Percentiles rank a stretch among this genome's conserved stretches.
Evolutionary conservation across 2,113 vertebrate genomes (phyloP).

Genomic region (Mellivora capensis): DNA sequence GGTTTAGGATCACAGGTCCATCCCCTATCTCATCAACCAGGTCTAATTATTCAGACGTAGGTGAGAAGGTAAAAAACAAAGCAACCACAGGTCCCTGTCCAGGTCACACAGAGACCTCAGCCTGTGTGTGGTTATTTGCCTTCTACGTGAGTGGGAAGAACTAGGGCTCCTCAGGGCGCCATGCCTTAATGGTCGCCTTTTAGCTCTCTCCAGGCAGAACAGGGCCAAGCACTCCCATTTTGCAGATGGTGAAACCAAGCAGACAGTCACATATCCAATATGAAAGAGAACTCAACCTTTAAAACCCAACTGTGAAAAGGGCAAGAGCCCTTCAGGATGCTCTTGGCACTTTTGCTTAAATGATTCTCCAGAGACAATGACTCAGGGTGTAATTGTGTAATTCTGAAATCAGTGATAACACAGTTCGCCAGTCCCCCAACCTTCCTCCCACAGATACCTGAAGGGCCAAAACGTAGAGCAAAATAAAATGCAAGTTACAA

Average conservation of each 20-base stretch:
- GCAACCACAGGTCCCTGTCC: background rate
- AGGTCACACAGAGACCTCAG: background rate
- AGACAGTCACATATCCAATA: background rate
- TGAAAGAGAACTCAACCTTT: background rate
- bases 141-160: background rate
- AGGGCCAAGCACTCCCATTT: background rate
- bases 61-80: background rate
- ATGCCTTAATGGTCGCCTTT: background rate
- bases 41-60: background rate
- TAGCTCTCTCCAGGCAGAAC: background rate
- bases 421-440: background rate
- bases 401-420: slow-evolving; percentile 13
- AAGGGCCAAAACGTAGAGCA: slow-evolving; percentile 38
- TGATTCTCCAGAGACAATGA: slow-evolving; percentile 25
- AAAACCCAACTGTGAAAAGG: background rate
- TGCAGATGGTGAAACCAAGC: slow-evolving; percentile 24
- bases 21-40: background rate
- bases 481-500: slow-evolving; percentile 53
- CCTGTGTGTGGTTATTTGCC: background rate
- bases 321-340: background rate
- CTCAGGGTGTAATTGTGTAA: background rate
- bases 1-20: background rate
- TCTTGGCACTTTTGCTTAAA: background rate
- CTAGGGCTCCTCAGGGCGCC: background rate
- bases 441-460: slow-evolving; percentile 55